These are phyloP conservation scores for Hypanus sabinus DNA, from an alignment of 2,113 vertebrate species.

Conservation along the genomic window DNA sequence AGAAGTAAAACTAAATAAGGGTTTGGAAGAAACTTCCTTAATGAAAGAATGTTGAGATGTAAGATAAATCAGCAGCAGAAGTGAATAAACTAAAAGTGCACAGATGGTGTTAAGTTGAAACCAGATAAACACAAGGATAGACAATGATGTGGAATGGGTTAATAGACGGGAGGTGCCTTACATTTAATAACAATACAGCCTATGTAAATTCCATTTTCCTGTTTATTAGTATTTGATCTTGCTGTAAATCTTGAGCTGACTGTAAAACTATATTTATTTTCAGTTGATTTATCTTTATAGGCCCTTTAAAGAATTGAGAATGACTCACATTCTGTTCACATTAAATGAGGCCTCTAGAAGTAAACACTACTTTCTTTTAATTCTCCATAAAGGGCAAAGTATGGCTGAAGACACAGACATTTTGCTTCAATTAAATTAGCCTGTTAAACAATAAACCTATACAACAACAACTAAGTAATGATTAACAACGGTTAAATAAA, in stretches of 20 bases:
- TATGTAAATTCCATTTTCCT: no score
- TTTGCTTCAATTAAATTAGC: not conserved
- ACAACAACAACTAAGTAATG: not conserved
- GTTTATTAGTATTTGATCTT: no score
- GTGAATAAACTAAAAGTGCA: not conserved
- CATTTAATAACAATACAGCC: no score
- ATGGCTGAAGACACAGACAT: not conserved
- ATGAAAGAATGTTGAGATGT: not conserved
- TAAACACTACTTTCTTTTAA: not conserved
- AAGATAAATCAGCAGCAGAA: not conserved
- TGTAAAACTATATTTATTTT: not conserved
- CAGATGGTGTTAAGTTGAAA: not conserved
- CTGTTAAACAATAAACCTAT: conserved; percentile 16
- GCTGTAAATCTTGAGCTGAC: no score
- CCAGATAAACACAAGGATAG: not conserved
- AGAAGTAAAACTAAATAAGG: not conserved
- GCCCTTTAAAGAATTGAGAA: not conserved
- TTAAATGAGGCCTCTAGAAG: not conserved
- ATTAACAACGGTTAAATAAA: conserved; percentile 16
- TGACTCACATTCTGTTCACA: not conserved
- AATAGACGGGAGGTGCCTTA: no score
- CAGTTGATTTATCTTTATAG: not conserved
- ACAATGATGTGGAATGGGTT: no score
- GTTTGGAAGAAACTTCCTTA: not conserved
- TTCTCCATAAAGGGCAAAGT: not conserved